Conservation (phyloP, 2,888 invertebrate species). For the Lasioglossum villosulum region DNA sequence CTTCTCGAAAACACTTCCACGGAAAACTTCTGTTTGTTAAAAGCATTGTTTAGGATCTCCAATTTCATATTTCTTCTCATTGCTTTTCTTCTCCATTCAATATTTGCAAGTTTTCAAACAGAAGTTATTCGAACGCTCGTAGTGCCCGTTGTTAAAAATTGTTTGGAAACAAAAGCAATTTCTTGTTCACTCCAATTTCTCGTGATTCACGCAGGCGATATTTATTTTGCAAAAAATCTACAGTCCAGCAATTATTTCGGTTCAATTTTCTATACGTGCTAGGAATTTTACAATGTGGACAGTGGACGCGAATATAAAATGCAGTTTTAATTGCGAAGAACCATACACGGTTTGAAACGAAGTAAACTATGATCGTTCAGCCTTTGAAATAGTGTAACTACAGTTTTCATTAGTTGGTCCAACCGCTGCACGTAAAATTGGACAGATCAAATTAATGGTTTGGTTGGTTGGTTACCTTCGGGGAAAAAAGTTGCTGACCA, state of each 20-base stretch:
- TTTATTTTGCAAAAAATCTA: too few relatives aligned
- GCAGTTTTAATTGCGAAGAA: background rate
- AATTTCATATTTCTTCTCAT: background rate
- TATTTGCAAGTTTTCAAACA: background rate
- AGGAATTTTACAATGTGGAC: background rate
- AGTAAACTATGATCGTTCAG: background rate
- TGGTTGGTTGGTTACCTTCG: background rate
- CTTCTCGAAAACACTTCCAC: background rate
- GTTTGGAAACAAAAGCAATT: too few relatives aligned
- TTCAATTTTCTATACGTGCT: background rate
- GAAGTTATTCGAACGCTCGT: too few relatives aligned
- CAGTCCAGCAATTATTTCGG: too few relatives aligned
- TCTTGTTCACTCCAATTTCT: too few relatives aligned
- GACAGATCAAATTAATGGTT: conserved; percentile 4
- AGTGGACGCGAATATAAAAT: background rate
- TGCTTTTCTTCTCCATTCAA: background rate
- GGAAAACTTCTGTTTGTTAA: background rate
- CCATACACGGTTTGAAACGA: background rate
- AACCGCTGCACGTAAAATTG: background rate
- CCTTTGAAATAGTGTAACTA: background rate
- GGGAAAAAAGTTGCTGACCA: background rate
- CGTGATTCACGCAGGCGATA: too few relatives aligned
- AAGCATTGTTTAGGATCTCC: background rate
- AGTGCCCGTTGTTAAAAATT: too few relatives aligned
- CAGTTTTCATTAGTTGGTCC: background rate